phyloP scores from a whole-genome alignment of 1,140 invertebrate species.

The Globodera ellingtonae region DNA sequence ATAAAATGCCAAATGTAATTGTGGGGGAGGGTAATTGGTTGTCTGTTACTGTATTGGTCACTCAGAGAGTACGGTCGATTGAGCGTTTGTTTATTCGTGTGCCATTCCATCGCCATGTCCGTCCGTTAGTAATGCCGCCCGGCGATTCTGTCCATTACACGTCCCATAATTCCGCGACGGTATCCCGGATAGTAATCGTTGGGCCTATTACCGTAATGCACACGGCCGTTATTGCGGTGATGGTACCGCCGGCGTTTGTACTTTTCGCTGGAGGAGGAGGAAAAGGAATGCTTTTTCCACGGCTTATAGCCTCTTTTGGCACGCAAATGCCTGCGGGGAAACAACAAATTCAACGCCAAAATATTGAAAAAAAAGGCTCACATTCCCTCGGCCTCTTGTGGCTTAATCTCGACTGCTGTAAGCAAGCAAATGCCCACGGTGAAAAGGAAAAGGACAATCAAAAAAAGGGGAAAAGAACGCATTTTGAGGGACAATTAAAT shows the following conservation, averaged over 20 bases:
- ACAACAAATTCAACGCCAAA: neutral
- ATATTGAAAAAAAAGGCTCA: neutral
- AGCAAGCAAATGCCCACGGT: neutral
- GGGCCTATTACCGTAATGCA: slow-evolving; percentile 3
- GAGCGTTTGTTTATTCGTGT: too few species aligned
- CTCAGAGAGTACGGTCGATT: too few species aligned
- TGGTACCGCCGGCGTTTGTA: neutral
- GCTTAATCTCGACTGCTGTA: neutral
- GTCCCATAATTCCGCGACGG: slow-evolving; percentile 12
- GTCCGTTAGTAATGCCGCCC: slow-evolving; percentile 13
- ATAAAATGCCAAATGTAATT: neutral
- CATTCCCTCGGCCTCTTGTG: neutral
- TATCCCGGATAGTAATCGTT: neutral
- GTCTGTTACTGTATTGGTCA: neutral
- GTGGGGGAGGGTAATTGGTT: neutral
- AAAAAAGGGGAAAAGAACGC: neutral
- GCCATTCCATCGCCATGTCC: neutral
- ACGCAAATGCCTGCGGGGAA: neutral
- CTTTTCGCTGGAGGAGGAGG: slow-evolving; percentile 17
- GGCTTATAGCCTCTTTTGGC: slow-evolving; percentile 16
- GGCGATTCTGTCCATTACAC: slow-evolving; percentile 18
- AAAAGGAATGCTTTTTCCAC: slow-evolving; percentile 17
- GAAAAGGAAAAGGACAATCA: neutral
- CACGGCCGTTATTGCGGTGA: neutral
- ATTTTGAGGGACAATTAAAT: neutral